These are phyloP conservation scores for Plebejus melissa DNA, from an alignment of 2,888 invertebrate genomes.

Conservation along the genomic window DNA sequence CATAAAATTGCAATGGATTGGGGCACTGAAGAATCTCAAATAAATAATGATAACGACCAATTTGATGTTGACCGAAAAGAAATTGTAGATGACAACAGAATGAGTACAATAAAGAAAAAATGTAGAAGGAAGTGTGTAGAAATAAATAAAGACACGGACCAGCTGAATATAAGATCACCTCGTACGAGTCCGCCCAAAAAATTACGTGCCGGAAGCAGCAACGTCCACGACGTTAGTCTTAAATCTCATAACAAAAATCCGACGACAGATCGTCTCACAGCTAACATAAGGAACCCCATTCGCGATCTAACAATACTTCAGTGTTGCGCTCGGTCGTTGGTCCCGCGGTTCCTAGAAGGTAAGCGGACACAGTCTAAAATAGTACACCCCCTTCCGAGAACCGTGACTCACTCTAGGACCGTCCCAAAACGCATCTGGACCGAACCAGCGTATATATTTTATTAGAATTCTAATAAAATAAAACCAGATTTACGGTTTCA, in stretches of 20 bases:
- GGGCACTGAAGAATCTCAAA: not conserved
- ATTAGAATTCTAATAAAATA: slow-evolving; percentile 24
- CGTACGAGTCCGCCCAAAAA: not conserved
- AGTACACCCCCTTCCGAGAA: slow-evolving; percentile 74
- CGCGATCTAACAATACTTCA: slow-evolving; percentile 73
- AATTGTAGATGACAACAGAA: no score
- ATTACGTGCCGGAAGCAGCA: not conserved
- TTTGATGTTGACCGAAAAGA: no score
- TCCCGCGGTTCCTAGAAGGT: slow-evolving; percentile 76
- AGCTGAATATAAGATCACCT: not conserved
- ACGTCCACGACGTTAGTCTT: not conserved
- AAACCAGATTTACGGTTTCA: slow-evolving; percentile 21
- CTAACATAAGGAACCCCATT: slow-evolving; percentile 65
- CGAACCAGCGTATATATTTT: slow-evolving; percentile 31
- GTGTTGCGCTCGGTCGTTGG: slow-evolving; percentile 73
- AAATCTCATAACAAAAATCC: slow-evolving; percentile 41
- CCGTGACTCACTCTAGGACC: slow-evolving; percentile 67
- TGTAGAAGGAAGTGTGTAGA: not conserved
- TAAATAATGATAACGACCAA: not conserved
- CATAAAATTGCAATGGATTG: not conserved
- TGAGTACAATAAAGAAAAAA: not conserved
- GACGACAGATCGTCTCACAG: slow-evolving; percentile 49
- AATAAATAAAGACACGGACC: not conserved
- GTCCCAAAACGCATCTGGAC: slow-evolving; percentile 70
- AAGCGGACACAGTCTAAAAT: slow-evolving; percentile 77